Conservation (phyloP, 2,797 vertebrate species). For the Anableps anableps region DNA sequence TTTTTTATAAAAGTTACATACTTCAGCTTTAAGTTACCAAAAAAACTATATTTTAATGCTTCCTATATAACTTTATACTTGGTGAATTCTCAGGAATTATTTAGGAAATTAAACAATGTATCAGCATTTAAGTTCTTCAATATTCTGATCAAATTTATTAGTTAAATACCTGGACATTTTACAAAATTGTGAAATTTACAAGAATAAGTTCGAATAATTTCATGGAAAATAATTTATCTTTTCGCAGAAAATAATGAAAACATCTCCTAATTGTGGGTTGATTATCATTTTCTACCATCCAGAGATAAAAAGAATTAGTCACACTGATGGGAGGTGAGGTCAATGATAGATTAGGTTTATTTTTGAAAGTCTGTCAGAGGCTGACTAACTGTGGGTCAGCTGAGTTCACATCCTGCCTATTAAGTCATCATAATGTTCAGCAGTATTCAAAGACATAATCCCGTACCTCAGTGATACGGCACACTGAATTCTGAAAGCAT, state of each 20-base stretch:
- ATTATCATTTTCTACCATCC: background rate
- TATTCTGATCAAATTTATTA: too few species aligned
- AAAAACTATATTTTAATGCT: too few species aligned
- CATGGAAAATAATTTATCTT: background rate
- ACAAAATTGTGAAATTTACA: background rate
- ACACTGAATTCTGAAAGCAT: slow-evolving; percentile 41
- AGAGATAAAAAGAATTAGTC: background rate
- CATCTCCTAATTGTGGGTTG: background rate
- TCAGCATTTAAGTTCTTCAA: too few species aligned
- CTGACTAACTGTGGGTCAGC: slow-evolving; percentile 21
- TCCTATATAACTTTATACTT: too few species aligned
- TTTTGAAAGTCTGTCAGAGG: slow-evolving; percentile 29
- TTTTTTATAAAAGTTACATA: too few species aligned
- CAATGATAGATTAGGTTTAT: background rate
- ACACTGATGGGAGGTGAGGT: background rate
- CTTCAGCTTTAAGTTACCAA: too few species aligned
- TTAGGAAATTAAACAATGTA: too few species aligned
- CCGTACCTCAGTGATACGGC: slow-evolving; percentile 31
- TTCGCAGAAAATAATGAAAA: background rate
- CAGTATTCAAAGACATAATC: slow-evolving; percentile 27
- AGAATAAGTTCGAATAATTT: background rate
- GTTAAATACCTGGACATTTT: background rate
- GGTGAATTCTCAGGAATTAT: too few species aligned
- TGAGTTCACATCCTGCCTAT: slow-evolving; percentile 43
- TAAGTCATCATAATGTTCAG: slow-evolving; percentile 44